phyloP scores from a whole-genome alignment of 2,888 invertebrate species.

The Odontocolon sp. region DNA sequence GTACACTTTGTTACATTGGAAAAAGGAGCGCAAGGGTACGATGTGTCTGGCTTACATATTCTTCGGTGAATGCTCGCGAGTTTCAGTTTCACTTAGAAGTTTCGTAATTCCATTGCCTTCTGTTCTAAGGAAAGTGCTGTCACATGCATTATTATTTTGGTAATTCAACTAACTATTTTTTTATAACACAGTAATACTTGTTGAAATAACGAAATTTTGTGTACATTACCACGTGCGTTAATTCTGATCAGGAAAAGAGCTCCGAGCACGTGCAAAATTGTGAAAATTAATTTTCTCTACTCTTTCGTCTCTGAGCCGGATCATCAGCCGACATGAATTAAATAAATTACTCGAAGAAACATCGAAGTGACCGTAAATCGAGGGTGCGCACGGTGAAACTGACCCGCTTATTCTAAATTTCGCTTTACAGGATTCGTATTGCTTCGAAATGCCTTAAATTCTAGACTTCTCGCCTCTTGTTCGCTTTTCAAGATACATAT shows the following conservation, averaged over 20 bases:
- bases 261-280: neutral
- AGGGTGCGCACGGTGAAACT: no score
- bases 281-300: neutral
- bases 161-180: neutral
- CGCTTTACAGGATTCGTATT: no score
- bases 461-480: no score
- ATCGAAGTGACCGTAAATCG: no score
- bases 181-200: neutral
- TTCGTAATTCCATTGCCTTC: neutral
- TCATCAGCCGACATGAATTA: no score
- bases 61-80: neutral
- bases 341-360: no score
- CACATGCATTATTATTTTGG: neutral
- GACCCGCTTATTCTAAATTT: no score
- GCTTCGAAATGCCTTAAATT: no score
- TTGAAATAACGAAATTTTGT: neutral
- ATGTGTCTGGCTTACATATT: conserved; percentile 19
- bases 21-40: conserved; percentile 32
- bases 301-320: no score
- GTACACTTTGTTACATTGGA: neutral
- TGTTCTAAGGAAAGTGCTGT: neutral
- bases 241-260: neutral
- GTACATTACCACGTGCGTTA: neutral
- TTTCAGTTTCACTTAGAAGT: no score
- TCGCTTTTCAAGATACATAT: no score